Evolutionary conservation across 2,113 vertebrate species (phyloP).

Genomic region (Poecilia latipinna): DNA sequence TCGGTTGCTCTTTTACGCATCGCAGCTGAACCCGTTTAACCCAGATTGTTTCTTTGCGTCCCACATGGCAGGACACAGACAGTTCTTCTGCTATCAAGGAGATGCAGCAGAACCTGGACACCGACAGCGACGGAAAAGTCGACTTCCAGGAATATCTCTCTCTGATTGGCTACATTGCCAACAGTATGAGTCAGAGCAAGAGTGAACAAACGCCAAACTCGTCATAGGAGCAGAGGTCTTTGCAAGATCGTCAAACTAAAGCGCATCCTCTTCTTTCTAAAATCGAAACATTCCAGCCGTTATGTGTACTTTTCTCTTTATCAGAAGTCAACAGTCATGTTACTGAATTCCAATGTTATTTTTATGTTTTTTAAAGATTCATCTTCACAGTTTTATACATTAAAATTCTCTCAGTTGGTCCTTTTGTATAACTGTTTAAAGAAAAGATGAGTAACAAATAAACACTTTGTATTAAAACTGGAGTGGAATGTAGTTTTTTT

Average conservation of each 20-base stretch:
- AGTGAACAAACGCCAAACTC: background rate
- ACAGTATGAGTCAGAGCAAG: constrained; percentile 56
- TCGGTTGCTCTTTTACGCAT: background rate
- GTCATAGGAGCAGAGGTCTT: constrained; percentile 41
- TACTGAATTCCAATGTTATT: background rate
- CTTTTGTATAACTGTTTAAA: constrained; percentile 30
- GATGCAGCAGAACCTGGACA: constrained; percentile 74
- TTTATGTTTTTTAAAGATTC: background rate
- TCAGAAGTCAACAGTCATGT: constrained; percentile 11
- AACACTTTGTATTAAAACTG: constrained; percentile 55
- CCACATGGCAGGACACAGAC: constrained; percentile 65
- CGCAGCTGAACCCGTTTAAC: background rate
- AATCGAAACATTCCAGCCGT: constrained; percentile 18
- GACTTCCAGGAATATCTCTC: constrained; percentile 77
- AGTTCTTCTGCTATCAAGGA: constrained; percentile 64
- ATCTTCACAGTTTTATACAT: constrained; percentile 13
- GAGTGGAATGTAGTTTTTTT: background rate
- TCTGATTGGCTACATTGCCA: constrained; percentile 77
- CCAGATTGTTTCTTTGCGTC: constrained; percentile 1
- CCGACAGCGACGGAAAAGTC: constrained; percentile 77
- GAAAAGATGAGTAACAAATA: constrained; percentile 62
- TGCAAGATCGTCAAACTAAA: constrained; percentile 4
- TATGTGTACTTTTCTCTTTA: background rate
- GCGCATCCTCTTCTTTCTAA: background rate
- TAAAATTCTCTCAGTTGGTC: constrained; percentile 52